A percentile compares a stretch with the other conserved stretches of the same genome.
Evolutionary conservation across 2,797 vertebrate genomes (phyloP).

Genomic region (Rhynchonycteris naso): DNA sequence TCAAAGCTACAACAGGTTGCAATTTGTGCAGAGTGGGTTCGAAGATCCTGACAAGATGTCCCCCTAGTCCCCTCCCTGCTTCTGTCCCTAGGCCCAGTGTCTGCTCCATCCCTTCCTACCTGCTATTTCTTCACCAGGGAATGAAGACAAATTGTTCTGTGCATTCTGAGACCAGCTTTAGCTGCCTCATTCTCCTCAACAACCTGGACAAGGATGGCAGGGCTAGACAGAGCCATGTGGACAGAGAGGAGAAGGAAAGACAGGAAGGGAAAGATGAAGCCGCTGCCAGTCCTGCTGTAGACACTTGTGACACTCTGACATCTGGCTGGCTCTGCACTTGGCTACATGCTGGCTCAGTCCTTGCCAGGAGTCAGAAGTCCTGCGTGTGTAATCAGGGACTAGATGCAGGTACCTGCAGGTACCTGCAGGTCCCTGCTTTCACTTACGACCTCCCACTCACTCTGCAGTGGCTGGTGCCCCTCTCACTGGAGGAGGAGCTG

Average conservation of each 20-base stretch:
- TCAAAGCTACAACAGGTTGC: background rate
- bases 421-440: background rate
- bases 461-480: background rate
- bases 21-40: background rate
- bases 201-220: background rate
- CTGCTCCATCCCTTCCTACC: background rate
- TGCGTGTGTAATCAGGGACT: background rate
- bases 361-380: background rate
- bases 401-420: fast-evolving
- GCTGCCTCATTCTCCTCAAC: background rate
- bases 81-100: background rate
- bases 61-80: background rate
- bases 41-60: background rate
- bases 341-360: background rate
- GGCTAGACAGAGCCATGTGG: background rate
- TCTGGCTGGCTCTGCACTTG: background rate
- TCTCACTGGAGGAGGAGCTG: background rate
- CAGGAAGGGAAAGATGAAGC: background rate
- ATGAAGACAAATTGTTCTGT: background rate
- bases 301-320: background rate
- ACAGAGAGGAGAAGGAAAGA: background rate
- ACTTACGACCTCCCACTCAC: background rate
- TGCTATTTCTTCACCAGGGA: background rate
- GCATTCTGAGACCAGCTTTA: background rate
- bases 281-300: fast-evolving